Conservation (phyloP, 2,888 invertebrate species). For the Tetragonula carbonaria region DNA sequence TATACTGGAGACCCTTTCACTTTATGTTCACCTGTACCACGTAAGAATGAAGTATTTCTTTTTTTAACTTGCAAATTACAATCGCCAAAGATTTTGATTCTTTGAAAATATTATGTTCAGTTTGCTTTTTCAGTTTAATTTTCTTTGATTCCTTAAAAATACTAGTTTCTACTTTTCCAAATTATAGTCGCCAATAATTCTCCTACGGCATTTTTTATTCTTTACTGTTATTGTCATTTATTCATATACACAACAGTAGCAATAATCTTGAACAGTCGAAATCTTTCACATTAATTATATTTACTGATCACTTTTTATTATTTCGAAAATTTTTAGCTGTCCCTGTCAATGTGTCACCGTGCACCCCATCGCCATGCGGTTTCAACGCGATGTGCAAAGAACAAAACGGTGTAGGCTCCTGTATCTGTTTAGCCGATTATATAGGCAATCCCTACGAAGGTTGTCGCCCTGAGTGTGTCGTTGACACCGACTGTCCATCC, state of each 20-base stretch:
- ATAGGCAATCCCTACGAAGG: constrained; percentile 87
- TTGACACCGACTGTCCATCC: constrained; percentile 86
- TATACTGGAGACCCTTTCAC: constrained; percentile 89
- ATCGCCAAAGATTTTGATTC: neutral
- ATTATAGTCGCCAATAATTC: too few relatives aligned
- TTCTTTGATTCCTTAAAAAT: too few relatives aligned
- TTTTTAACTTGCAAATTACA: neutral
- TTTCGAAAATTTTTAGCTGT: constrained; percentile 23
- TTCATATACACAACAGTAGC: neutral
- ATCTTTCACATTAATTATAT: neutral
- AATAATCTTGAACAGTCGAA: neutral
- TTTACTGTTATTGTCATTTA: neutral
- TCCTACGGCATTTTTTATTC: neutral
- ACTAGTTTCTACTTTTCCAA: too few relatives aligned
- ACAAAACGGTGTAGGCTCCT: constrained; percentile 85
- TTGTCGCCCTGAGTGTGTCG: constrained; percentile 86
- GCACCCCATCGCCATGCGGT: constrained; percentile 85
- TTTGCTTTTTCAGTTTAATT: too few relatives aligned
- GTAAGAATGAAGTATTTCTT: constrained; percentile 78
- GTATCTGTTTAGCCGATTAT: constrained; percentile 85
- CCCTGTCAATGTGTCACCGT: constrained; percentile 83
- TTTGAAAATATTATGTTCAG: neutral
- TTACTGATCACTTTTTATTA: neutral
- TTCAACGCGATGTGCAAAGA: constrained; percentile 85
- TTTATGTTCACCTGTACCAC: constrained; percentile 84